These are phyloP conservation scores for Plemyria rubiginata DNA, from an alignment of 2,888 invertebrate species.

Conservation along the genomic window DNA sequence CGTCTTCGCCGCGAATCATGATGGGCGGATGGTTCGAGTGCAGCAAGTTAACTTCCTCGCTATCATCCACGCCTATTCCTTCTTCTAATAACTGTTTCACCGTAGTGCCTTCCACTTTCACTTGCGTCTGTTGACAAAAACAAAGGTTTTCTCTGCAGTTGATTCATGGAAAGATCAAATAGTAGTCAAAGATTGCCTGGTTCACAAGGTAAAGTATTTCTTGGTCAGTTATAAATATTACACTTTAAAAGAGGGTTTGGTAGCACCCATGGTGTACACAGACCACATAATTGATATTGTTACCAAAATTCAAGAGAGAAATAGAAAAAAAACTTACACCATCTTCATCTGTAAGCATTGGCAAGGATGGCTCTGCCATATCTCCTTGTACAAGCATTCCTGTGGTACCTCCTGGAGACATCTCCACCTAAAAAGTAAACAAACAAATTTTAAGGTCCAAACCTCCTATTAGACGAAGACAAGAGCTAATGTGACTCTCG, in stretches of 20 bases:
- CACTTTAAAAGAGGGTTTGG: too few relatives aligned
- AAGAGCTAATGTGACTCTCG: too few relatives aligned
- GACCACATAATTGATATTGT: not conserved
- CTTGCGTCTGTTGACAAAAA: slow-evolving; percentile 60
- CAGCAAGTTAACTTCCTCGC: slow-evolving; percentile 69
- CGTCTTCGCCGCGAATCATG: slow-evolving; percentile 93
- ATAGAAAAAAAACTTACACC: slow-evolving; percentile 63
- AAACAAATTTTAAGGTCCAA: too few relatives aligned
- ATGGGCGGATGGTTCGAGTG: slow-evolving; percentile 86
- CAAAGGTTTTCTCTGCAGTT: not conserved
- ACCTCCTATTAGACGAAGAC: too few relatives aligned
- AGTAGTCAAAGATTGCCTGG: too few relatives aligned
- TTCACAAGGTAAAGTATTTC: not conserved
- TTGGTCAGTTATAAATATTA: not conserved
- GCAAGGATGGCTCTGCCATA: slow-evolving; percentile 75
- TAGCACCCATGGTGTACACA: too few relatives aligned
- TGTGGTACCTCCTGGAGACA: slow-evolving; percentile 87
- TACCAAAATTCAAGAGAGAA: slow-evolving; percentile 1
- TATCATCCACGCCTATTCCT: slow-evolving; percentile 71
- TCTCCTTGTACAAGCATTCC: slow-evolving; percentile 85
- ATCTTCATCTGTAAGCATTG: slow-evolving; percentile 78
- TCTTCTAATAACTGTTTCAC: slow-evolving; percentile 85
- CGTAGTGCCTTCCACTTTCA: slow-evolving; percentile 82
- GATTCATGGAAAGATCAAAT: not conserved
- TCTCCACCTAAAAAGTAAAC: slow-evolving; percentile 66